Percentiles rank a stretch among this genome's conserved stretches.
phyloP scores from a whole-genome alignment of 2,797 vertebrate genomes.

The Acipenser transmontanus region DNA sequence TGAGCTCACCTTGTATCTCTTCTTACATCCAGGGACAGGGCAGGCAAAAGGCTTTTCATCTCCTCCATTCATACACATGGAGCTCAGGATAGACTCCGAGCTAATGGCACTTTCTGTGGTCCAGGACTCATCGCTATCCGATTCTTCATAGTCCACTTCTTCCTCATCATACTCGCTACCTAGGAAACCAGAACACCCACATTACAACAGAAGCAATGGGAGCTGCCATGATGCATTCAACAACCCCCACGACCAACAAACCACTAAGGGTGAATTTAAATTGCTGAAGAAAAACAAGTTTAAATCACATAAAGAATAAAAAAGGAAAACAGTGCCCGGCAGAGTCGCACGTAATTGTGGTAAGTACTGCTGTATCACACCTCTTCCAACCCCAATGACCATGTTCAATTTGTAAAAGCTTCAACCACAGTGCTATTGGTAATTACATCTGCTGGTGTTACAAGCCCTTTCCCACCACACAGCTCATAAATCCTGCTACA shows the following conservation, averaged over 20 bases:
- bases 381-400: not conserved
- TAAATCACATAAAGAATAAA: not conserved
- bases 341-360: not conserved
- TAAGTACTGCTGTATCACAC: not conserved
- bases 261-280: not conserved
- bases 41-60: conserved; percentile 98
- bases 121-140: conserved; percentile 97
- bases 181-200: conserved; percentile 37
- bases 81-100: conserved; percentile 95
- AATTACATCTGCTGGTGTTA: not conserved
- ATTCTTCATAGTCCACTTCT: conserved; percentile 95
- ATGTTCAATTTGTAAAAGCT: not conserved
- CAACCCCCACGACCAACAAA: not conserved
- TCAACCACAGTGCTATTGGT: not conserved
- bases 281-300: not conserved
- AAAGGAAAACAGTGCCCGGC: not conserved
- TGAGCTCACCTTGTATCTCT: conserved; percentile 88
- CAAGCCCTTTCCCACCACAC: not conserved
- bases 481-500: not conserved
- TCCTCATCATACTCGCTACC: conserved; percentile 97
- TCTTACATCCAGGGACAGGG: conserved; percentile 96
- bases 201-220: conserved; percentile 21
- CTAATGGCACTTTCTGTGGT: conserved; percentile 98
- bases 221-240: not conserved
- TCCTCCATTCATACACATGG: conserved; percentile 97